Percentiles rank a stretch among this genome's conserved stretches.
phyloP scores from a whole-genome alignment of 2,888 invertebrate genomes.

The Ceramica pisi region DNA sequence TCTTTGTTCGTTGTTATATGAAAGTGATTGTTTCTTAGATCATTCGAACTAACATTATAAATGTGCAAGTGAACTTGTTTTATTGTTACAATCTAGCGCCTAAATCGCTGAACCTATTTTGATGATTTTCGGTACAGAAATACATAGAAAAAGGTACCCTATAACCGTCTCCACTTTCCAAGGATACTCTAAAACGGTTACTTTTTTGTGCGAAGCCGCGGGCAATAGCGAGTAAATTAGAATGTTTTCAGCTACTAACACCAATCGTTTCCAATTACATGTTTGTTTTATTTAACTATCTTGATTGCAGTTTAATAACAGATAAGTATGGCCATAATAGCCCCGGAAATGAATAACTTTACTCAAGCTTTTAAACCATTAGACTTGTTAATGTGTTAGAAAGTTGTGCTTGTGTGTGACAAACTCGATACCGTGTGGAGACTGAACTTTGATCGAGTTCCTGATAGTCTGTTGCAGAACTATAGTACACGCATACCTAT shows the following conservation, averaged over 20 bases:
- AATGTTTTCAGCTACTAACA: slow-evolving; percentile 1
- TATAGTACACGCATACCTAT: not conserved
- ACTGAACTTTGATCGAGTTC: slow-evolving; percentile 27
- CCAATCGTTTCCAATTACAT: not conserved
- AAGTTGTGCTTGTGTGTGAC: slow-evolving; percentile 11
- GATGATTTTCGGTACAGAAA: not conserved
- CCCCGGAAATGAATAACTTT: slow-evolving; percentile 29
- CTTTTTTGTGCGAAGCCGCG: not conserved
- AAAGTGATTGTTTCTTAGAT: not conserved
- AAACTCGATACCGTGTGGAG: slow-evolving; percentile 3
- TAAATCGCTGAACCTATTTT: no score
- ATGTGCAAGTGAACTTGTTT: no score
- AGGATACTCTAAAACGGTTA: not conserved
- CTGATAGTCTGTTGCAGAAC: not conserved
- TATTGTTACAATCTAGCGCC: no score
- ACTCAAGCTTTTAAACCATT: slow-evolving; percentile 33
- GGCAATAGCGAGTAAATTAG: not conserved
- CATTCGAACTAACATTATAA: not conserved
- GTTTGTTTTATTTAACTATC: slow-evolving; percentile 19
- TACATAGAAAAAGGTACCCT: not conserved
- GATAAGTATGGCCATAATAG: slow-evolving; percentile 4
- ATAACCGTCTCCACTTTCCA: no score
- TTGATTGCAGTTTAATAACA: slow-evolving; percentile 31
- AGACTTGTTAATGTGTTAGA: slow-evolving; percentile 30
- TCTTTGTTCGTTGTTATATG: not conserved